These are phyloP conservation scores for Hydractinia echinata DNA, from an alignment of 30 jellyfish, hydroid and myxozoan genomes.

Conservation along the genomic window DNA sequence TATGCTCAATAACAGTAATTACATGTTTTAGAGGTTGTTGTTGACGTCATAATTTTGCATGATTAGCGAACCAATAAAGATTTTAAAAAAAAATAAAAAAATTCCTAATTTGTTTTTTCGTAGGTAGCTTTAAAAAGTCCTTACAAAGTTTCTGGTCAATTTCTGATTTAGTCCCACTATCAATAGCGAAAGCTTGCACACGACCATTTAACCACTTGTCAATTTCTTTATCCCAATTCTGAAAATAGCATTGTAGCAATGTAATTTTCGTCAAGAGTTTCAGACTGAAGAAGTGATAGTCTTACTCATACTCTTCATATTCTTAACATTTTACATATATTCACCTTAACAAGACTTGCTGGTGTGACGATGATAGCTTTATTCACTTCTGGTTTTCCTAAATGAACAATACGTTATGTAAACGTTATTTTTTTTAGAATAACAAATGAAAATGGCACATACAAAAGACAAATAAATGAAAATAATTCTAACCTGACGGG, in stretches of 20 bases:
- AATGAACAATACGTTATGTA: background rate
- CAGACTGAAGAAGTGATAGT: too few species aligned
- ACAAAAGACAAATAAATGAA: background rate
- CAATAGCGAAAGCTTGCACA: conserved; percentile 81
- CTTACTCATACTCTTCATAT: too few species aligned
- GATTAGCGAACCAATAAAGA: background rate
- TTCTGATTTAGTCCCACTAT: conserved; percentile 80
- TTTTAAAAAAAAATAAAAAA: background rate
- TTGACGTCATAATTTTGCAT: too few species aligned
- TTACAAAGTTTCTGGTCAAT: conserved; percentile 81
- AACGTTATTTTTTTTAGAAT: background rate
- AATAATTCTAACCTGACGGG: conserved; percentile 54
- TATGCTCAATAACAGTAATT: too few species aligned
- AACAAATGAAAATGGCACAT: background rate
- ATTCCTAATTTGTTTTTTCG: background rate
- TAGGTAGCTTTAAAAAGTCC: background rate
- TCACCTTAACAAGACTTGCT: conserved; percentile 97
- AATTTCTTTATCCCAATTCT: conserved; percentile 98
- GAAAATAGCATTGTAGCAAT: background rate
- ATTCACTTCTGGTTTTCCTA: conserved; percentile 87
- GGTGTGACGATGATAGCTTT: conserved; percentile 97
- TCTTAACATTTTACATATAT: background rate
- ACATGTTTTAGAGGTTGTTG: too few species aligned
- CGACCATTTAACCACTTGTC: conserved; percentile 97
- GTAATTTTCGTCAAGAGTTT: too few species aligned